Evolutionary conservation across 1,140 invertebrate genomes (phyloP), one percentile per base, ranked within the genome.

Genomic region (Adelges cooleyi): DNA sequence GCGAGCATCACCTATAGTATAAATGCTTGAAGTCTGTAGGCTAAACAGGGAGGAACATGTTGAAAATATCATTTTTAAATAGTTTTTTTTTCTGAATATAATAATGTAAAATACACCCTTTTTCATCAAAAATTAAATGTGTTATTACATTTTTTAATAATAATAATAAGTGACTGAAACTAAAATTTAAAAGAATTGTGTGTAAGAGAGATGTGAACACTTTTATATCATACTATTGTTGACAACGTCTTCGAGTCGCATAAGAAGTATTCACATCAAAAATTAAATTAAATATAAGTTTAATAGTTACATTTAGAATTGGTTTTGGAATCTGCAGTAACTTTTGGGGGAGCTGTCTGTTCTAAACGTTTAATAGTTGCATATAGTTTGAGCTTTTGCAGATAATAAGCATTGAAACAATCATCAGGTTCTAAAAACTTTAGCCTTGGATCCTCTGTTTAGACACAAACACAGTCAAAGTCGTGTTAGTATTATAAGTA

Each of bases 401-500:
- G 29, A 29, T 62, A 62, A 29, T 62, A 62, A 46, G 56, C 56
- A 62, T 62, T 62, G 13, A 62, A 62, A 33, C 25, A 33, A 22
- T 62, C 56, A 48, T 44, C 25, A 46, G 56, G 56, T 2, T 62
- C 56, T 22, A 62, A 23, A 11, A 62, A 62, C 17, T 62, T 62
- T 6, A 62, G 10, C 33, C 56, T 62, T 48, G 56, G 38, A 66
- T 69, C 54, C 18, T 27, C 52, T 65, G 29, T 6, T 33, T 33
- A 48, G 33, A 27, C 20, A 53, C 2, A 65, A 72, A 56, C 29
- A 33, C 22, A 51, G 53, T n/a, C n/a, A n/a, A n/a, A n/a, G n/a
- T n/a, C n/a, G n/a, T n/a, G 66, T 29, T 29, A 23, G 29, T 42
- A 1, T 5, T n/a, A 15, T 46, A 66, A 54, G 50, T 68, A 29